Percentiles rank a stretch among this genome's conserved stretches.
phyloP scores from a whole-genome alignment of 2,888 invertebrate species.

The Mechanitis messenoides region DNA sequence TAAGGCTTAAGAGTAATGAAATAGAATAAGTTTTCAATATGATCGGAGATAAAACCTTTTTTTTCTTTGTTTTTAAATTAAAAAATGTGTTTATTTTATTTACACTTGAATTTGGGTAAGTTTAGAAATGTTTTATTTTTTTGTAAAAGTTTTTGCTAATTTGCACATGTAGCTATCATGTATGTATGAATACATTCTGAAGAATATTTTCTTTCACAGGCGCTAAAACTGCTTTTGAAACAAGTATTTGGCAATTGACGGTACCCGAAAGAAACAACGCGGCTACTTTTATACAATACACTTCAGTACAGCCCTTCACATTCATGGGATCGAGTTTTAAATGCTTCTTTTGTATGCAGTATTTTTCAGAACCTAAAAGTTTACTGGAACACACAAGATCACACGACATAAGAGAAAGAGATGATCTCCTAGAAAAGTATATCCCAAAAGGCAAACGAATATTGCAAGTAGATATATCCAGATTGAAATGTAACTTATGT shows the following conservation, averaged over 20 bases:
- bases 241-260: constrained; percentile 55
- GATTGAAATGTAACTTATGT: constrained; percentile 49
- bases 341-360: constrained; percentile 51
- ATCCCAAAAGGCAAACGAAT: constrained; percentile 41
- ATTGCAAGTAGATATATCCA: constrained; percentile 47
- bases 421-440: constrained; percentile 33
- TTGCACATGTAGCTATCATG: neutral
- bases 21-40: neutral
- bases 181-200: constrained; percentile 10
- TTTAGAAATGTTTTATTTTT: neutral
- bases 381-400: constrained; percentile 43
- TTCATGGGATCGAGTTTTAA: constrained; percentile 52
- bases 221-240: constrained; percentile 20
- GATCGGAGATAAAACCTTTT: neutral
- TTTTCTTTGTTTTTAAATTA: neutral
- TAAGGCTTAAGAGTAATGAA: too few relatives aligned
- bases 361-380: constrained; percentile 37
- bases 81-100: neutral
- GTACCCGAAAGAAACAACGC: constrained; percentile 53
- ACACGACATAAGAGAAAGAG: constrained; percentile 39
- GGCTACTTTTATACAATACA: constrained; percentile 43
- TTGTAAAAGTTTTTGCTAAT: too few relatives aligned
- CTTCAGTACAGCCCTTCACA: constrained; percentile 51
- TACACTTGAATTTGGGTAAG: neutral
- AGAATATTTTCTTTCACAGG: constrained; percentile 33